Conservation (phyloP, 2,113 vertebrate species). For the Aleadryas rufinucha region DNA sequence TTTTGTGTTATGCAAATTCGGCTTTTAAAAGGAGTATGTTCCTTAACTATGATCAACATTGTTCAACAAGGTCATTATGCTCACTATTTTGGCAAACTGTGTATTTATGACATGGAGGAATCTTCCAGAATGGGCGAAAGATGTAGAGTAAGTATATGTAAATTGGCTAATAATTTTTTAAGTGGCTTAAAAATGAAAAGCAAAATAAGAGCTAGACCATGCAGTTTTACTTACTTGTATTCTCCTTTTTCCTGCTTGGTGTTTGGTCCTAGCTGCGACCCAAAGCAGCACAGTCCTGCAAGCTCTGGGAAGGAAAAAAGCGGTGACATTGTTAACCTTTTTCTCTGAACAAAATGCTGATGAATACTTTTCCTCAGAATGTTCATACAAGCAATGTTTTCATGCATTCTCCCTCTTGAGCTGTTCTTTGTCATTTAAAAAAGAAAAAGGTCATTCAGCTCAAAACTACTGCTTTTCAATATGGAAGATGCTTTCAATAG, state of each 20-base stretch:
- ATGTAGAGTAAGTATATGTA: constrained; percentile 87
- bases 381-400: background rate
- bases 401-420: background rate
- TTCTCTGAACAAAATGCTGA: background rate
- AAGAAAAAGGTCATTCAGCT: background rate
- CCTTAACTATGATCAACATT: constrained; percentile 85
- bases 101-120: constrained; percentile 85
- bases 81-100: constrained; percentile 95
- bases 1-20: background rate
- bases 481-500: background rate
- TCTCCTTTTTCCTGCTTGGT: background rate
- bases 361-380: background rate
- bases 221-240: background rate
- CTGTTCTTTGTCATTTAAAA: background rate
- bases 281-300: background rate
- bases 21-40: background rate
- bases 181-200: background rate
- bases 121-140: constrained; percentile 81
- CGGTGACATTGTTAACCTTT: background rate
- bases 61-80: constrained; percentile 94
- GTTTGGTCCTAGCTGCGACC: background rate
- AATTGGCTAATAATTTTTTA: background rate
- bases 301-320: background rate
- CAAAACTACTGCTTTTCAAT: background rate
- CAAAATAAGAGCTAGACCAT: background rate